phyloP scores from a whole-genome alignment of 2,888 invertebrate species.

The Cheilosia scutellata region DNA sequence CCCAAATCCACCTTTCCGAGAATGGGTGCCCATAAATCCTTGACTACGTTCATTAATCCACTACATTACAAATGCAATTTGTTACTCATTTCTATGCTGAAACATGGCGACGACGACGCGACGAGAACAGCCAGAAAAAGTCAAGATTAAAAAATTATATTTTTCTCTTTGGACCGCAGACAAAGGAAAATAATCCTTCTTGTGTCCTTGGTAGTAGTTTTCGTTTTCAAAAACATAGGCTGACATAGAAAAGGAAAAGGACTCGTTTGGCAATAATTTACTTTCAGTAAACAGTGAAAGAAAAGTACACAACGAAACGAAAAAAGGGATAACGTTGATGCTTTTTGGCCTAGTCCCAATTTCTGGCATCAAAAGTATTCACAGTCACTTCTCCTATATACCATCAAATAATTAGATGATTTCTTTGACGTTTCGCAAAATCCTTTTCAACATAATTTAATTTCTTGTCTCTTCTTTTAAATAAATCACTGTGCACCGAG shows the following conservation, averaged over 20 bases:
- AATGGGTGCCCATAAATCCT: conserved; percentile 61
- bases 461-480: conserved; percentile 36
- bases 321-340: conserved; percentile 18
- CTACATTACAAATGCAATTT: conserved; percentile 70
- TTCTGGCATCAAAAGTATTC: conserved; percentile 40
- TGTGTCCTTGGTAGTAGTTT: conserved; percentile 39
- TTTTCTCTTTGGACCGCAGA: conserved; percentile 21
- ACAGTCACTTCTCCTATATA: conserved; percentile 9
- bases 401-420: conserved; percentile 29
- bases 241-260: conserved; percentile 68
- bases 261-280: conserved; percentile 68
- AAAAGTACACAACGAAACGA: conserved; percentile 6
- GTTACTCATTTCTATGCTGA: conserved; percentile 43
- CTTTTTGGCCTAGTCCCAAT: conserved; percentile 58
- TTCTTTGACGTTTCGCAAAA: conserved; percentile 46
- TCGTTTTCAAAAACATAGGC: conserved; percentile 45
- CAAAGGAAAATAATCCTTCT: conserved; percentile 10
- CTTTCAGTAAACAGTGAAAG: conserved; percentile 52
- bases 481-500: not conserved
- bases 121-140: conserved; percentile 1
- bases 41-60: conserved; percentile 64
- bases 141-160: conserved; percentile 46
- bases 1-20: conserved; percentile 39
- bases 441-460: conserved; percentile 62
- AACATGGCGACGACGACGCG: conserved; percentile 8